Base-by-base conservation (phyloP, 2,113 vertebrate species). In the Eurystomus gularis region DNA sequence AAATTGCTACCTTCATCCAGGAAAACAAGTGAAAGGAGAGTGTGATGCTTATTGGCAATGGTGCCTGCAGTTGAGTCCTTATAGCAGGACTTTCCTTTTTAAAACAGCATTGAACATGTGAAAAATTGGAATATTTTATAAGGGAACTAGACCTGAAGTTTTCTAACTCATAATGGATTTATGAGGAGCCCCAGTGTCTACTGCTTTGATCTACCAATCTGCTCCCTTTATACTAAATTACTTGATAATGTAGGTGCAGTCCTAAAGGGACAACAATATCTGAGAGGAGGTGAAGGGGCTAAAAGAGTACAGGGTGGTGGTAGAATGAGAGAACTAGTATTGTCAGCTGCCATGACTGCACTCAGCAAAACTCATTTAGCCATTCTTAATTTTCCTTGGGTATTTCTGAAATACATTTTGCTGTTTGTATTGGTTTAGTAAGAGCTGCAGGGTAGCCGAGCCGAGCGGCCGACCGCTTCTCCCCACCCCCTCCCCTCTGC, bases 31-130 rank as follows among this genome's bases (percentile, higher is more conserved):
- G 46, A 93, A 61, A 57, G 19, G 6, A 3, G 1, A 29, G 5
- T 21, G 6, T 42, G 40, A 61, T 61, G 11, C 4, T 55, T 64
- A 26, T 83, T 9, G 11, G 16, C 35, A 86, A 51, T 11, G 3
- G 2, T 1, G 2, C 2, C 7, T 62, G 60, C 35, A 12, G 3
- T 3, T 72, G 57, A 60, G 6, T 16, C 7, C 4, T 69, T 20
- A 10, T 17, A 72, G 6, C 6, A 42, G 6, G 11, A 29, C 12
- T 35, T 0, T 6, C n/a, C 11, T 28, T 33, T 73, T 82, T 62
- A 33, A 58, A 51, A 33, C 15, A 79, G 6, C 17, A 69, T 4
- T 72, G 9, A 44, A 39, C 1, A 1, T 13, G 20, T 76, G 42
- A 80, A 83, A 86, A 81, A 72, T 8, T 1, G 3, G 11, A 5